phyloP scores from a whole-genome alignment of 2,113 vertebrate genomes.

The Microcebus lehilahytsara region DNA sequence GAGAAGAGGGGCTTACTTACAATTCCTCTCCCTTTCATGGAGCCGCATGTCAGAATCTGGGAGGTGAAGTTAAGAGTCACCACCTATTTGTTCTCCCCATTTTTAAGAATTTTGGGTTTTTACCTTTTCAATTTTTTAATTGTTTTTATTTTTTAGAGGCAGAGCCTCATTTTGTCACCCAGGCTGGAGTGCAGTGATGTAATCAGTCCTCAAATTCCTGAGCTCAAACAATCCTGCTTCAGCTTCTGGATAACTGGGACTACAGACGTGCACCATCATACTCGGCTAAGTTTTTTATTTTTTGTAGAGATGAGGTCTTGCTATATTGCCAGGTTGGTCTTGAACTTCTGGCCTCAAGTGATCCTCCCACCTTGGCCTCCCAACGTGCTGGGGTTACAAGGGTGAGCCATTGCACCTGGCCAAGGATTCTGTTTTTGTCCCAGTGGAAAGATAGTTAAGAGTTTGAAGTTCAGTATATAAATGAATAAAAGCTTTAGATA shows the following conservation, averaged over 20 bases:
- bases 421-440: constrained; percentile 23
- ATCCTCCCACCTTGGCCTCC: background rate
- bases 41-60: constrained; percentile 1
- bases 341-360: background rate
- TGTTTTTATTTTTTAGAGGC: background rate
- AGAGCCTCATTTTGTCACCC: background rate
- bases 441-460: constrained; percentile 8
- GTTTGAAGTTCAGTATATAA: background rate
- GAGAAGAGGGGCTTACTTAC: background rate
- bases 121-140: too few species aligned
- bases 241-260: background rate
- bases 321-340: background rate
- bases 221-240: background rate
- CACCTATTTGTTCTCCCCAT: background rate
- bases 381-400: background rate
- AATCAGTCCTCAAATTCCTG: background rate
- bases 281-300: background rate
- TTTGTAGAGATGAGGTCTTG: background rate
- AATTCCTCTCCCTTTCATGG: background rate
- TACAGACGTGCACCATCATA: background rate
- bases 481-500: constrained; percentile 45
- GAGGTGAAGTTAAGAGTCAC: background rate
- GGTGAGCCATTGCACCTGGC: background rate
- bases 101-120: background rate
- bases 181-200: background rate